A percentile compares a stretch with the other conserved stretches of the same genome.
Conservation (phyloP, 1,140 invertebrate genomes). For the Drusus annulatus region DNA sequence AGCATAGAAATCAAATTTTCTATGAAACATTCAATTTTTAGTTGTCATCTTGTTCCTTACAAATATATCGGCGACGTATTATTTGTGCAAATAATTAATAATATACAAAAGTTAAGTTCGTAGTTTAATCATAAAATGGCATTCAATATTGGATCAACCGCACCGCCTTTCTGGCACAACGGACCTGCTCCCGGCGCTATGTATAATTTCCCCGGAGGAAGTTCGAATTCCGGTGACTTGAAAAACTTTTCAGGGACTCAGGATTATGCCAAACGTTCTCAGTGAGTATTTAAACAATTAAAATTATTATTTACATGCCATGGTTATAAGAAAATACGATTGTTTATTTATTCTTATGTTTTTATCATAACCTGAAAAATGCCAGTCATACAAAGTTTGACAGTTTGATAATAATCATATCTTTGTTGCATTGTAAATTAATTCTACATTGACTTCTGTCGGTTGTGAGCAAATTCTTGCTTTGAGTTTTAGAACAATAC, state of each 20-base stretch:
- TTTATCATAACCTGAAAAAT: constrained; percentile 44
- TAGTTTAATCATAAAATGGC: constrained; percentile 23
- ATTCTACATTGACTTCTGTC: no score
- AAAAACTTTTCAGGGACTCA: constrained; percentile 65
- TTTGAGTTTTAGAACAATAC: no score
- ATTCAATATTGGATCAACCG: neutral
- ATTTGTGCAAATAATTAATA: neutral
- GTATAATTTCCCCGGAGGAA: constrained; percentile 78
- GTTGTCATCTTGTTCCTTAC: constrained; percentile 3
- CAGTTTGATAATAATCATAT: no score
- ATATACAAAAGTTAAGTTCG: no score
- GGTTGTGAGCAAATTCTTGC: no score
- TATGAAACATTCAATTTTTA: constrained; percentile 17
- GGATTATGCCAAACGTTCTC: constrained; percentile 72
- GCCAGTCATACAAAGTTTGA: constrained; percentile 39
- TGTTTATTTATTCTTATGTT: neutral
- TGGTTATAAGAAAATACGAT: no score
- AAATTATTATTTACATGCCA: no score
- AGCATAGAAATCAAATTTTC: neutral
- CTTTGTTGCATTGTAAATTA: no score
- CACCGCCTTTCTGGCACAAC: constrained; percentile 78
- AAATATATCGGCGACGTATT: neutral
- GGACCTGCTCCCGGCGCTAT: constrained; percentile 79
- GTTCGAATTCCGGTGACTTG: constrained; percentile 61
- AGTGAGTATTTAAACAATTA: constrained; percentile 72